phyloP scores from a whole-genome alignment of 2,113 vertebrate species.

The Chloropsis cyanopogon region DNA sequence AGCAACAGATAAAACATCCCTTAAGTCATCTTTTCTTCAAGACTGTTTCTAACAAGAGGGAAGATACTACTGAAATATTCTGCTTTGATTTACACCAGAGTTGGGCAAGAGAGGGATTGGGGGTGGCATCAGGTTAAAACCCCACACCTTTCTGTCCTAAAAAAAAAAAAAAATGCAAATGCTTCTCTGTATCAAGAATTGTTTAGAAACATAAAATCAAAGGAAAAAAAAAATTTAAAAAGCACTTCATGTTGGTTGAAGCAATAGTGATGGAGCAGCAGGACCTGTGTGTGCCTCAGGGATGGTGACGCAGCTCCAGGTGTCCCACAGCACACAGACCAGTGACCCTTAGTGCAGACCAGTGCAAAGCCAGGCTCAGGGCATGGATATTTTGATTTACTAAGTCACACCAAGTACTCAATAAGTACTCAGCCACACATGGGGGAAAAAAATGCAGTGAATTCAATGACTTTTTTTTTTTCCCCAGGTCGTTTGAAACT shows the following conservation, averaged over 20 bases:
- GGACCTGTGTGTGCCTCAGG: fast-evolving
- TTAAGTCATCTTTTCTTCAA: background rate
- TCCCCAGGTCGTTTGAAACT: background rate
- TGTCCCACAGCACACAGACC: background rate
- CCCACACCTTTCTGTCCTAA: background rate
- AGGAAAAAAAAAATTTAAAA: background rate
- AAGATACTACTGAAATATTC: background rate
- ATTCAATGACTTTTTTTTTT: background rate
- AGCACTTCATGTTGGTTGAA: background rate
- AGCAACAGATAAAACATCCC: background rate
- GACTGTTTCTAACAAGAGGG: background rate
- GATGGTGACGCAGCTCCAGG: background rate
- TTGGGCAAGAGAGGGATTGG: fast-evolving
- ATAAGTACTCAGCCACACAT: background rate
- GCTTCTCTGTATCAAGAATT: background rate
- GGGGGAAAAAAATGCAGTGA: fast-evolving
- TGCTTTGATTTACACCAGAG: background rate
- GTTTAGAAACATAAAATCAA: background rate
- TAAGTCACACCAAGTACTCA: background rate
- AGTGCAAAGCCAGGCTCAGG: background rate
- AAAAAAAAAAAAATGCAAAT: background rate
- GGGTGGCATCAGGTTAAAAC: fast-evolving
- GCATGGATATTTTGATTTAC: background rate
- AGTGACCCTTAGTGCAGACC: background rate
- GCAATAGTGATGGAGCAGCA: background rate